Conservation (phyloP, 2,888 invertebrate genomes). For the Bellardia bayeri region DNA sequence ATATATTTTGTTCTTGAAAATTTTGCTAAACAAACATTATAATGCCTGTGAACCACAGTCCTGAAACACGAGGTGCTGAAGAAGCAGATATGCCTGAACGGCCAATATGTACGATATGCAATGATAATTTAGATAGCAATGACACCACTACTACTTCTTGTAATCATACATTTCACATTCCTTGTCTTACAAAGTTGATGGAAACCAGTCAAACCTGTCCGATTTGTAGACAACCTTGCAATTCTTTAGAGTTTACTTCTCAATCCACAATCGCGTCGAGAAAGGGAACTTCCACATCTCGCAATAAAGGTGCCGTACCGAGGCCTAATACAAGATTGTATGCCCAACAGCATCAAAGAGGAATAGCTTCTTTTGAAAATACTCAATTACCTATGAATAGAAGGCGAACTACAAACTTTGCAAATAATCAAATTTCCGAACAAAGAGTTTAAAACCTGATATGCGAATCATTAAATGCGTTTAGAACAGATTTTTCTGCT, state of each 20-base stretch:
- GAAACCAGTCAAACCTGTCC: not conserved
- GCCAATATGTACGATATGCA: not conserved
- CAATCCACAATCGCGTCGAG: not conserved
- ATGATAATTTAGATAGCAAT: not conserved
- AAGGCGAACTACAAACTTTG: not conserved
- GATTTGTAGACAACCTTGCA: not conserved
- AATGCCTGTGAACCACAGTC: not conserved
- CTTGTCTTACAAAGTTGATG: not conserved
- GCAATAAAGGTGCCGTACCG: not conserved
- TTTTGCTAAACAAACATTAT: too few relatives aligned
- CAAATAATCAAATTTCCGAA: not conserved
- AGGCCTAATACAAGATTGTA: not conserved
- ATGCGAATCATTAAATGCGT: not conserved
- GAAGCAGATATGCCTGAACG: not conserved
- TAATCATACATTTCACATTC: not conserved
- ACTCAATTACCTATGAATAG: not conserved
- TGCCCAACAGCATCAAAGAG: not conserved
- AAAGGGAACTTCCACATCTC: not conserved
- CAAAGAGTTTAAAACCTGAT: not conserved
- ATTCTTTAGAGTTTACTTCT: not conserved
- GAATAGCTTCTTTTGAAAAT: not conserved
- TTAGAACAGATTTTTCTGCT: slow-evolving; percentile 5
- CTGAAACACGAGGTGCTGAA: not conserved
- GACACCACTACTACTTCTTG: not conserved
- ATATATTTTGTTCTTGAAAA: too few relatives aligned